Evolutionary conservation across 1,140 invertebrate species (phyloP), one percentile per base, ranked within the genome.

Genomic region (Heliconius nattereri): DNA sequence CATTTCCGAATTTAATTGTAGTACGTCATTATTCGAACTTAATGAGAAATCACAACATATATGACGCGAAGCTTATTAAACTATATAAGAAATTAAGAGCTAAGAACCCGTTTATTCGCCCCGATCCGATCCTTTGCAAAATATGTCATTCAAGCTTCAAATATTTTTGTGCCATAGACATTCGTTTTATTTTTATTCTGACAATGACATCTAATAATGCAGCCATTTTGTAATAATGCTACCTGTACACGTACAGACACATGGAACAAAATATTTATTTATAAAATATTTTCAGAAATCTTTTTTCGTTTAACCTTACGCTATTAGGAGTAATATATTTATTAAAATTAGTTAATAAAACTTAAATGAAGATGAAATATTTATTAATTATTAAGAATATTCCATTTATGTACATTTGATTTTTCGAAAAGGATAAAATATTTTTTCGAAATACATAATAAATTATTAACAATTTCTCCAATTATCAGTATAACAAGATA

Each of bases 401-500:
- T 20, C 8, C 20, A 23, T 11, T 60, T 60, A 23, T n/a, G 8
- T 23, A n/a, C 7, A 26, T 66, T 29, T 66, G 11, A 5, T 26
- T 60, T 23, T 35, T 35, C 7, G 32, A 23, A 9, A 60, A 11
- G 20, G 23, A 6, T 35, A 35, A 71, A 74, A 13, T 74, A 54
- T 8, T 74, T 74, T 75, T 35, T 35, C 32, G 32, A 35, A 35
- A 20, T 75, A 7, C 1, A 57, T 71, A 57, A 29, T 70, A 37
- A 60, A 60, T 26, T 66, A 78, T 86, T 76, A 92, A 85, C 91
- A 93, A 71, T 75, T 82, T 78, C 82, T 85, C 90, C 90, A 93
- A 78, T 91, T 81, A 3, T 11, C 26, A 7, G 74, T 88, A 71
- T 88, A 90, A 83, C 95, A 95, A 16, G 60, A 0, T 37, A 95